Evolutionary conservation across 2,888 invertebrate genomes (phyloP).

Genomic region (Phaedon cochleariae): DNA sequence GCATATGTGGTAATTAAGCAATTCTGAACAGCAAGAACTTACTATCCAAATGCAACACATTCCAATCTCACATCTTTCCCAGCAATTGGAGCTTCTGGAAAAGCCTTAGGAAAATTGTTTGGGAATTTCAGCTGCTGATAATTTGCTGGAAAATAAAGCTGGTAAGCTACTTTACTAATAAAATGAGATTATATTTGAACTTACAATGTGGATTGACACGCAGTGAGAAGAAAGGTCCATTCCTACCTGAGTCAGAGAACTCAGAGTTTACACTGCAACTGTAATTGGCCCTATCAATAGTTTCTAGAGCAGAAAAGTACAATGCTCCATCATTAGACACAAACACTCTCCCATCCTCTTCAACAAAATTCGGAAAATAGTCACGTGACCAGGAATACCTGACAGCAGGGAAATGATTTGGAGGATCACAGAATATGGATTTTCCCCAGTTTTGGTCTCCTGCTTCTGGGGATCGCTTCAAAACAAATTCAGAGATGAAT

Average conservation of each 20-base stretch:
- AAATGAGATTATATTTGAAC: constrained; percentile 46
- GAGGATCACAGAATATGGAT: constrained; percentile 91
- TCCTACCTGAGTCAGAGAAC: constrained; percentile 86
- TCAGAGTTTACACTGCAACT: constrained; percentile 91
- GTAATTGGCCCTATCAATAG: constrained; percentile 88
- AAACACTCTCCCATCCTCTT: constrained; percentile 91
- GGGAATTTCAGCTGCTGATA: constrained; percentile 77
- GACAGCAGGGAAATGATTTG: constrained; percentile 88
- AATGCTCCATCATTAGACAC: constrained; percentile 93
- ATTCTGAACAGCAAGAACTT: constrained; percentile 56
- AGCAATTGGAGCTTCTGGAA: constrained; percentile 91
- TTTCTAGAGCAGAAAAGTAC: constrained; percentile 93
- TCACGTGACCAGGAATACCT: constrained; percentile 93
- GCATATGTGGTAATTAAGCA: no score
- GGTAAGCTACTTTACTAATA: constrained; percentile 76
- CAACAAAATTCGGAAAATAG: constrained; percentile 90
- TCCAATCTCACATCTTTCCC: constrained; percentile 91
- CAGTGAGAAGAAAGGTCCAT: constrained; percentile 88
- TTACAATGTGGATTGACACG: constrained; percentile 82
- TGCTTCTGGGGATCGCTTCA: constrained; percentile 82
- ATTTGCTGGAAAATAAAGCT: constrained; percentile 64
- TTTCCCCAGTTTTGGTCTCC: constrained; percentile 95
- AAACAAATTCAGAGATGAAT: constrained; percentile 88
- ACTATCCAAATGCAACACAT: constrained; percentile 96
- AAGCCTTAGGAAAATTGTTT: constrained; percentile 94